Evolutionary conservation across 2,888 invertebrate species (phyloP), one percentile per base, ranked within the genome.

Genomic region (Coelopa pilipes): DNA sequence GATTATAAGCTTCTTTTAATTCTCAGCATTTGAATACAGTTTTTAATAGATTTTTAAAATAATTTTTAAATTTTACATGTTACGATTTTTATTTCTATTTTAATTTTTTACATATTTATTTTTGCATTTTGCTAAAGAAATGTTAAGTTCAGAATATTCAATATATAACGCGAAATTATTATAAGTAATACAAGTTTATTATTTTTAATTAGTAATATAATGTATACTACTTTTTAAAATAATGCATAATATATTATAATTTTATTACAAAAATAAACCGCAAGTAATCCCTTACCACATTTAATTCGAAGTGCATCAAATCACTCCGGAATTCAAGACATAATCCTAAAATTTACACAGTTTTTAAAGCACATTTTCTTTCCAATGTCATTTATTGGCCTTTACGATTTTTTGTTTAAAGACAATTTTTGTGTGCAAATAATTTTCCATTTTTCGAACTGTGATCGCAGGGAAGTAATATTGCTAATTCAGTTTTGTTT

Each of bases 161-260:
- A 75, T 57, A 62, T 60, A 73, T 67, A 72, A 74, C 66, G 68
- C 73, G 66, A 74, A 75, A 71, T 75, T 73, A 75, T 75, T 59
- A 53, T 74, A 74, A 74, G 72, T 72, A 74, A 69, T 73, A 72
- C 71, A 74, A 75, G 71, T 72, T 75, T 76, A 74, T 77, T 76
- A 76, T 75, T 76, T 74, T 78, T 75, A 72, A 74, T 74, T 74
- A 76, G 75, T 74, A 74, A 74, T 72, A 59, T 76, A 78, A 76
- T 75, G 76, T 76, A 77, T 77, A 77, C 76, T 76, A 77, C 73
- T 77, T 75, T 71, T 70, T 67, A 77, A 76, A 73, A 59, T 55
- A 75, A 76, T 72, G 65, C 65, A 76, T 62, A 70, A 63, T 63
- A 67, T 53, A 76, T 50, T 62, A 76, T 71, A 75, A 75, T 75